phyloP scores from a whole-genome alignment of 2,113 vertebrate genomes.

The Glaucidium brasilianum region DNA sequence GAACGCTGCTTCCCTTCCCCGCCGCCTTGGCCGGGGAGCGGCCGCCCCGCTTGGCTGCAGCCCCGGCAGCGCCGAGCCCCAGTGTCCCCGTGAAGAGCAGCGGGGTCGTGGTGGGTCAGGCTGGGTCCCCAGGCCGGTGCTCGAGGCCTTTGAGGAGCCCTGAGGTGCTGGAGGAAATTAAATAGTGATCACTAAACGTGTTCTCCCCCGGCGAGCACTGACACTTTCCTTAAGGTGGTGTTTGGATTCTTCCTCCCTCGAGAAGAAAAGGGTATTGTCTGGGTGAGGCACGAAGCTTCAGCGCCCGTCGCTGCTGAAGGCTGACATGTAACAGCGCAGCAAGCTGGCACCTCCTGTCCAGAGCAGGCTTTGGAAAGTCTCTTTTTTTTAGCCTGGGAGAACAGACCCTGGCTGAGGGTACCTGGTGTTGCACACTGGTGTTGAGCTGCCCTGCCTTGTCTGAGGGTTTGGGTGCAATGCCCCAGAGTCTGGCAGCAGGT shows the following conservation, averaged over 20 bases:
- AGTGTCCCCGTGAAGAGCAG: background rate
- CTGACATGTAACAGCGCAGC: background rate
- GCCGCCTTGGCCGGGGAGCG: no score
- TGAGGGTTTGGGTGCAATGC: background rate
- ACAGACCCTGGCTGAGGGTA: background rate
- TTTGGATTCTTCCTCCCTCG: background rate
- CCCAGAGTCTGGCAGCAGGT: background rate
- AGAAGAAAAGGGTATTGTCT: background rate
- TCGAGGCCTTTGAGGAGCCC: background rate
- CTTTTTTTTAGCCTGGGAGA: background rate
- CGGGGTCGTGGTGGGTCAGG: background rate
- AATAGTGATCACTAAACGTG: fast-evolving
- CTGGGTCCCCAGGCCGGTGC: background rate
- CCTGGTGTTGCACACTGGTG: background rate
- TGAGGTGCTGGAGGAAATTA: background rate
- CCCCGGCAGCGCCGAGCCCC: background rate
- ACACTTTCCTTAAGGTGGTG: background rate
- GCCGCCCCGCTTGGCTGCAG: no score
- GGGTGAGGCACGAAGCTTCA: background rate
- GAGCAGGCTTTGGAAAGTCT: background rate
- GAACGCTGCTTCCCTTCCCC: background rate
- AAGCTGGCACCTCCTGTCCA: background rate
- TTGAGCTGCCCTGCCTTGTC: fast-evolving
- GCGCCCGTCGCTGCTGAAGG: background rate
- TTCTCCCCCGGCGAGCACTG: fast-evolving